phyloP scores from a whole-genome alignment of 2,113 vertebrate genomes.

The Geococcyx californianus region DNA sequence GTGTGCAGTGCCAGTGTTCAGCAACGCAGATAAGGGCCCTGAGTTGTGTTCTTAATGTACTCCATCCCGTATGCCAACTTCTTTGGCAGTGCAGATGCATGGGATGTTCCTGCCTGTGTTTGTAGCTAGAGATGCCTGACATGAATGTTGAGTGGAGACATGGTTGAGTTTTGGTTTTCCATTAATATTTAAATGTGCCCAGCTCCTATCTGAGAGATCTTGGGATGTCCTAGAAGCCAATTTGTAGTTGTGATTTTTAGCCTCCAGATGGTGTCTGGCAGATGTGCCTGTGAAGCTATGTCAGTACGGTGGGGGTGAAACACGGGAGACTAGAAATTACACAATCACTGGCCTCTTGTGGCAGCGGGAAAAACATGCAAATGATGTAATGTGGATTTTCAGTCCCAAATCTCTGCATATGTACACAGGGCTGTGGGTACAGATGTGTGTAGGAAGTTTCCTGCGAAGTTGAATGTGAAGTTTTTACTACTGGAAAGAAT shows the following conservation, averaged over 20 bases:
- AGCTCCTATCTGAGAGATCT: not conserved
- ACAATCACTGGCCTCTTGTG: conserved; percentile 13
- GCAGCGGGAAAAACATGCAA: not conserved
- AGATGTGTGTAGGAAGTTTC: not conserved
- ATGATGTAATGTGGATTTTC: not conserved
- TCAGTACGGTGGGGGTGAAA: not conserved
- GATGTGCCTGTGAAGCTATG: not conserved
- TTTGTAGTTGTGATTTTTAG: conserved; percentile 3
- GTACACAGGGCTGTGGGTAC: not conserved
- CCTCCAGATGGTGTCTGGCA: conserved; percentile 9
- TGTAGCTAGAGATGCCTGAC: not conserved
- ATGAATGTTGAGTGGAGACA: not conserved
- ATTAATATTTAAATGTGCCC: not conserved
- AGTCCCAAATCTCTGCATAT: not conserved
- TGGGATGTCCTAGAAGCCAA: not conserved
- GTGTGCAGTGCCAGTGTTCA: not conserved
- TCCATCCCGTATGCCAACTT: not conserved
- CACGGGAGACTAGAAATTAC: not conserved
- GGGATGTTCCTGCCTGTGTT: not conserved
- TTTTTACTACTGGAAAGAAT: not conserved
- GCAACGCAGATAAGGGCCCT: not conserved
- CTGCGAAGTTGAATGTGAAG: not conserved
- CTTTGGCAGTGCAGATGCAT: not conserved
- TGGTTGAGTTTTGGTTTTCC: not conserved
- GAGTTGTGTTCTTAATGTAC: not conserved